Base-by-base conservation (phyloP, 2,888 invertebrate species). In the Melipona beecheii region DNA sequence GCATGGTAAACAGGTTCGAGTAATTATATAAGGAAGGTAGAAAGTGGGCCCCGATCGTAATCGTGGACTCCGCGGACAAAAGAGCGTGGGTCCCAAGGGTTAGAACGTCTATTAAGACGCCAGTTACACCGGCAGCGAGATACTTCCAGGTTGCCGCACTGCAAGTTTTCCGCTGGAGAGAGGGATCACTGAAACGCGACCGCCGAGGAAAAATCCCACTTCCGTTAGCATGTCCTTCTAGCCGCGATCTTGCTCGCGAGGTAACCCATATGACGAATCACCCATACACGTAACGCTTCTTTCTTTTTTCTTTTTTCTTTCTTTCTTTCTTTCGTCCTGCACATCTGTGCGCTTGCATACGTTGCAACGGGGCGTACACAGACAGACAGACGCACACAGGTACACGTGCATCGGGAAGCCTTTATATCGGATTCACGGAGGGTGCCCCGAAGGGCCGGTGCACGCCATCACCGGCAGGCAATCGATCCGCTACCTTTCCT, bases 171-270 rank as follows among this genome's bases (percentile, higher is more conserved):
- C 72, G 62, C 76, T 9, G 36, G 0, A 1, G 75, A 83, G 87
- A 82, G 31, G 31, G 85, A 78, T 89, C 83, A 87, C 85, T 85
- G 83, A 86, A 87, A 85, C 83, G 85, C 75, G 81, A 80, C 75
- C 58, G 69, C 50, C 43, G 9, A 68, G 75, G 78, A 69, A 86
- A 77, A 54, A 75, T 70, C 68, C 69, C 60, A 75, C 80, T 82
- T 82, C 84, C 84, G 86, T 84, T 84, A 79, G 82, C n/a, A 60
- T 72, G 83, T 76, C 78, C 82, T 80, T 83, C 74, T 87, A 84
- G 84, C 82, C 62, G 75, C 83, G 78, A 85, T 89, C 79, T 85
- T 84, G 58, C 76, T 79, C 80, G 43, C 82, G 83, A 73, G 79
- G 82, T 86, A 84, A 80, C 82, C 81, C 72, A 85, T 78, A 84